Evolutionary conservation across 2,797 vertebrate genomes (phyloP).

Genomic region (Cephalopachus bancanus): DNA sequence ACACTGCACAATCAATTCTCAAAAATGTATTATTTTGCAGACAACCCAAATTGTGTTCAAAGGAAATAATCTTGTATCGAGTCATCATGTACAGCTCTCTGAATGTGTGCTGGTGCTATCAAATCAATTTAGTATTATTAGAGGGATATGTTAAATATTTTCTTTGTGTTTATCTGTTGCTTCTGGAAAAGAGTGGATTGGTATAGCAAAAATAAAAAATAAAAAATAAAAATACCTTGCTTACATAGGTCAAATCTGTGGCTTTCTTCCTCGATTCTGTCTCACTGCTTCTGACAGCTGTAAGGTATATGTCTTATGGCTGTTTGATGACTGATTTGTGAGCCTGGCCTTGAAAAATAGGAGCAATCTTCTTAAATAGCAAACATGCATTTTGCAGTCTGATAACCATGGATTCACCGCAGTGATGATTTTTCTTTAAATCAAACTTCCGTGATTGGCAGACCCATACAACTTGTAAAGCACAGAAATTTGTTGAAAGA

Average conservation of each 20-base stretch:
- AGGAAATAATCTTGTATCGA: neutral
- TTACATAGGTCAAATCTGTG: neutral
- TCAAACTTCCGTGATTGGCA: neutral
- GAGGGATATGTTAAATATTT: neutral
- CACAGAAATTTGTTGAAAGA: neutral
- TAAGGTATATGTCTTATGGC: neutral
- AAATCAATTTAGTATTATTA: slow-evolving; percentile 29
- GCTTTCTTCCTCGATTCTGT: neutral
- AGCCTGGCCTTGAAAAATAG: neutral
- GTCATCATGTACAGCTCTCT: neutral
- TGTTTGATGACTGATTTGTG: neutral
- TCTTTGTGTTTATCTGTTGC: neutral
- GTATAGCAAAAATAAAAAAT: neutral
- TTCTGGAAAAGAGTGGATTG: neutral
- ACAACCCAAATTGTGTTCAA: neutral
- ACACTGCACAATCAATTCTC: neutral
- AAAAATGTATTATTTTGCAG: neutral
- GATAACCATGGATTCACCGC: neutral
- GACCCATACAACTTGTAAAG: neutral
- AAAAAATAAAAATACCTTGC: neutral
- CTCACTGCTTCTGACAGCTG: neutral
- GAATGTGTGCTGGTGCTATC: neutral
- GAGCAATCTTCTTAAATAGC: neutral
- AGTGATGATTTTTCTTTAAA: neutral
- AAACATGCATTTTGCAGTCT: neutral